phyloP scores from a whole-genome alignment of 2,888 invertebrate genomes.

The Plagiodera versicolora region DNA sequence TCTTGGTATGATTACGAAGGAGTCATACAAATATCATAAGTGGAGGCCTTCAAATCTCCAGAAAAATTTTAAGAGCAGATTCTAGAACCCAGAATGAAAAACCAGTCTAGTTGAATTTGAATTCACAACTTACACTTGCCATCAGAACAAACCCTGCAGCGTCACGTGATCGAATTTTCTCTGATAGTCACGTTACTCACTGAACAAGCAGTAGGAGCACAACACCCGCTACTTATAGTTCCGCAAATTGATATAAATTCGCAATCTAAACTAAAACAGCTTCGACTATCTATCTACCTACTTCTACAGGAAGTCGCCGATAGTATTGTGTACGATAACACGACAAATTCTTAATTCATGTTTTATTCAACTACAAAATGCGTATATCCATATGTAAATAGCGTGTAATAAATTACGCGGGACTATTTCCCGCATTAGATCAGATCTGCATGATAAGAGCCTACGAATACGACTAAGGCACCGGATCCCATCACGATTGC shows the following conservation, averaged over 20 bases:
- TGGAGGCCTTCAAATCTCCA: no score
- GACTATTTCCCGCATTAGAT: neutral
- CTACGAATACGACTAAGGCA: neutral
- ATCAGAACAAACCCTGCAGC: no score
- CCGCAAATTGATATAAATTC: neutral
- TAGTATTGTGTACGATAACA: neutral
- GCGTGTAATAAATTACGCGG: neutral
- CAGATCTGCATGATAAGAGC: neutral
- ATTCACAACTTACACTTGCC: no score
- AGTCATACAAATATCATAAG: no score
- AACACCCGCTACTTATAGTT: no score
- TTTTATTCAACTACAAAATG: neutral
- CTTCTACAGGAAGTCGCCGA: neutral
- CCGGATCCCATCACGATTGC: neutral
- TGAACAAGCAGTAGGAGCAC: no score
- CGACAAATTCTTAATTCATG: neutral
- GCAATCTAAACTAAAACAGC: neutral
- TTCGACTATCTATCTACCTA: neutral
- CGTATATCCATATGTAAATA: neutral
- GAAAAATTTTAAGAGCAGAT: no score
- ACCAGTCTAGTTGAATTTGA: no score
- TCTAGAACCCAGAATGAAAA: no score
- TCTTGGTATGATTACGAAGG: no score
- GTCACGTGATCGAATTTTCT: no score
- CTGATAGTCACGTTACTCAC: no score